Evolutionary conservation across 2,797 vertebrate species (phyloP).

Genomic region (Apodemus agrarius): DNA sequence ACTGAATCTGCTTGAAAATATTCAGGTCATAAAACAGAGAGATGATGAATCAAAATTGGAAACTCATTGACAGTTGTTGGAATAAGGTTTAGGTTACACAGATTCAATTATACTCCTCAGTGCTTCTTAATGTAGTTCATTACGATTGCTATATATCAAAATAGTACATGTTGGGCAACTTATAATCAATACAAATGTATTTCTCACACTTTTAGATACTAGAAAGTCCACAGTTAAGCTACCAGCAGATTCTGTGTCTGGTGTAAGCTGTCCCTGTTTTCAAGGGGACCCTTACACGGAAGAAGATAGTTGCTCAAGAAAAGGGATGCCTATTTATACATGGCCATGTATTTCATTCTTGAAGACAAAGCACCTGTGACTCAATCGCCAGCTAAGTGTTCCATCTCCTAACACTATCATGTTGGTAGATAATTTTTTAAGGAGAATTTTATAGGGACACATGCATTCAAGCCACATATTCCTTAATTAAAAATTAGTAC

Average conservation of each 20-base stretch:
- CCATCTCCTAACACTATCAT: not conserved
- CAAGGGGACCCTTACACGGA: not conserved
- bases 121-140: not conserved
- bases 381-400: not conserved
- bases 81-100: not conserved
- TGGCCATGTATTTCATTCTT: not conserved
- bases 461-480: not conserved
- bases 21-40: not conserved
- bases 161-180: not conserved
- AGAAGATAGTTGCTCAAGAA: not conserved
- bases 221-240: not conserved
- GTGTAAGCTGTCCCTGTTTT: not conserved
- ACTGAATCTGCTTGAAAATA: conserved; percentile 51
- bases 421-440: not conserved
- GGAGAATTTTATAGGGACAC: not conserved
- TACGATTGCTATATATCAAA: not conserved
- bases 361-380: not conserved
- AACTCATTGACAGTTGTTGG: conserved; percentile 26
- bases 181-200: not conserved
- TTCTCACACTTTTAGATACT: not conserved
- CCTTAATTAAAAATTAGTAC: not conserved
- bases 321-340: not conserved
- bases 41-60: conserved; percentile 19
- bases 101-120: not conserved
- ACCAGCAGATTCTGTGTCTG: not conserved